phyloP scores from a whole-genome alignment of 2,113 vertebrate genomes.

The Scortum barcoo region DNA sequence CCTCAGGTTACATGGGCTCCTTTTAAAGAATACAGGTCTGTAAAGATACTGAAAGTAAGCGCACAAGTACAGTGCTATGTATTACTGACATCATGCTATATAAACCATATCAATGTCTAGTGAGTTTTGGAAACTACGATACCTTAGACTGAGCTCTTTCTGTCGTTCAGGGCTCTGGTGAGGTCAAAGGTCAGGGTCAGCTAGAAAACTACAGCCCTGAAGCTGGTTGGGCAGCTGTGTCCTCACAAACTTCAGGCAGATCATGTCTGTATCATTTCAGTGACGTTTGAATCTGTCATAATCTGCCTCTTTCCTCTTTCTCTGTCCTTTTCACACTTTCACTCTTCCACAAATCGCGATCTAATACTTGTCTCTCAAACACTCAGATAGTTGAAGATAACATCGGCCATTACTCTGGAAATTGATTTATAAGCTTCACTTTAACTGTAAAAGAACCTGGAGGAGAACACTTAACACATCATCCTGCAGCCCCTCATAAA shows the following conservation, averaged over 20 bases:
- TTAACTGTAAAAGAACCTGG: slow-evolving; percentile 70
- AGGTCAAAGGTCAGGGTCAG: slow-evolving; percentile 13
- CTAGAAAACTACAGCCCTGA: background rate
- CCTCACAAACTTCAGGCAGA: background rate
- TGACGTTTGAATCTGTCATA: background rate
- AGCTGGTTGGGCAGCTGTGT: background rate
- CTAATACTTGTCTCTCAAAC: slow-evolving; percentile 19
- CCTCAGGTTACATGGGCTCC: background rate
- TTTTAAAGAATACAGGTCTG: background rate
- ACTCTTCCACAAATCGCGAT: background rate
- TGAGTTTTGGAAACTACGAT: slow-evolving; percentile 1
- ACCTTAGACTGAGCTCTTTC: background rate
- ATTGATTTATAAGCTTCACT: slow-evolving; percentile 80
- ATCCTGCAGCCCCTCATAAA: slow-evolving; percentile 73
- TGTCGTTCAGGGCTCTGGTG: background rate
- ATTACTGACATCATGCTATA: background rate
- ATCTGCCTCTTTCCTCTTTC: background rate
- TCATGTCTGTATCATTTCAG: background rate
- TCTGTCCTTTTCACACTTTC: slow-evolving; percentile 3
- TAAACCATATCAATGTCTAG: background rate
- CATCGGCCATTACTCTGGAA: slow-evolving; percentile 39
- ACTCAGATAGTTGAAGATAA: background rate
- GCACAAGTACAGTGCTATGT: background rate
- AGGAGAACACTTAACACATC: slow-evolving; percentile 18
- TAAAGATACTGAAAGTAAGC: background rate